Conservation (phyloP, 2,888 invertebrate genomes). For the Seira musarum region DNA sequence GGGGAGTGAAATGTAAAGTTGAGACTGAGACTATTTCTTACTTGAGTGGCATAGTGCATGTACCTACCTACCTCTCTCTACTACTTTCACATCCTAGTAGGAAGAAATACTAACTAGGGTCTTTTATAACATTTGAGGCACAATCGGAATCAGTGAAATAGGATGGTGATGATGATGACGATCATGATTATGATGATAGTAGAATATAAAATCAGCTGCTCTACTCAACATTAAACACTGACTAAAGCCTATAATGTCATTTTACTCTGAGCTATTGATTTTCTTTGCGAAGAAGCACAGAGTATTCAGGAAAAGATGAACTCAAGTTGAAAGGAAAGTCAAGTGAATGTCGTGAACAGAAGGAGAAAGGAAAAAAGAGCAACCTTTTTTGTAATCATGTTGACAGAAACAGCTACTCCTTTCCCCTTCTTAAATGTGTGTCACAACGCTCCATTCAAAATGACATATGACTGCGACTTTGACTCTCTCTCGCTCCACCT, state of each 20-base stretch:
- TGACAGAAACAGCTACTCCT: neutral
- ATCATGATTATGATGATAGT: no score
- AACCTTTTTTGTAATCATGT: neutral
- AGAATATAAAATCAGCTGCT: slow-evolving; percentile 23
- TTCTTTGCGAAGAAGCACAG: neutral
- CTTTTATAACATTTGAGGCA: no score
- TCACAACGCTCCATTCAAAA: slow-evolving; percentile 18
- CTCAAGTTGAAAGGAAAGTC: neutral
- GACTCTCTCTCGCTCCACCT: neutral
- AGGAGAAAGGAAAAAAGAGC: neutral
- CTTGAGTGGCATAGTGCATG: no score
- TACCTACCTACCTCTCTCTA: no score
- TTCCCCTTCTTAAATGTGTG: slow-evolving; percentile 44
- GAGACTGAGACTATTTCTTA: no score
- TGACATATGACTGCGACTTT: neutral
- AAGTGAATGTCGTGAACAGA: neutral
- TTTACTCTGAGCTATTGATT: neutral
- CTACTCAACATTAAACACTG: neutral
- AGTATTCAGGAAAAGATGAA: neutral
- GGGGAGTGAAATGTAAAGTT: neutral
- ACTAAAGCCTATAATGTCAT: no score
- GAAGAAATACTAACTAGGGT: no score
- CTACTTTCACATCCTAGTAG: no score
- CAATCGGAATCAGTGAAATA: neutral
- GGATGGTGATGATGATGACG: neutral